Evolutionary conservation across 2,797 vertebrate genomes (phyloP), one percentile per base, ranked within the genome.

Genomic region (Gobio occitaniae): DNA sequence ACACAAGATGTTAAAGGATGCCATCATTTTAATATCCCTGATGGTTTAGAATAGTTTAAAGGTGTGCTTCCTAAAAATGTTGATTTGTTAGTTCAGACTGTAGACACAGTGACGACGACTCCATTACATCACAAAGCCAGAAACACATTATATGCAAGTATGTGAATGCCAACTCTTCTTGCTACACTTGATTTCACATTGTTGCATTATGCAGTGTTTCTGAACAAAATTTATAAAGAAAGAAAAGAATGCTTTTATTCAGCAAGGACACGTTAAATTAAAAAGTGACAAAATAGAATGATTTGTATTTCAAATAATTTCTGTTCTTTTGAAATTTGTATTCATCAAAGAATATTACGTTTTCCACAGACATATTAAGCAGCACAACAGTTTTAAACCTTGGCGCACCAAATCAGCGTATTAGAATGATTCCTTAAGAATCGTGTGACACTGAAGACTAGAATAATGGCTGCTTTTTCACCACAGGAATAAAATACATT

Each of bases 31-130:
- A 41, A 32, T 13, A 25, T 29, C 38, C 13, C 38, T n/a, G 41
- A 17, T 48, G 17, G 12, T 63, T 25, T 82, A 44, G 69, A 48
- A 82, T 72, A 61, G 7, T 61, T 47, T 16, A 48, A 61, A 74
- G 29, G 29, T n/a, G 47, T 68, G 47, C 63, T 68, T 80, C 44
- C 63, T 21, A 52, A 80, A 80, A 52, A 44, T 13, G 32, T 54
- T 19, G 12, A 41, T 50, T 78, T 44, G 52, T 48, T 32, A 82
- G 68, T 71, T 82, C n/a, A 32, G n/a, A 44, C 36, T 80, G 63
- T 68, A 68, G 9, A 52, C 16, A 36, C 47, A 61, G 38, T 44
- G 13, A 32, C 8, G 9, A 17, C 32, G 0, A 1, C 38, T 70
- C 41, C 21, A 52, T 4, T 32, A 1, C 56, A 36, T 47, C 68